phyloP scores from a whole-genome alignment of 2,113 vertebrate species.

The sheep (Ovis aries) region DNA sequence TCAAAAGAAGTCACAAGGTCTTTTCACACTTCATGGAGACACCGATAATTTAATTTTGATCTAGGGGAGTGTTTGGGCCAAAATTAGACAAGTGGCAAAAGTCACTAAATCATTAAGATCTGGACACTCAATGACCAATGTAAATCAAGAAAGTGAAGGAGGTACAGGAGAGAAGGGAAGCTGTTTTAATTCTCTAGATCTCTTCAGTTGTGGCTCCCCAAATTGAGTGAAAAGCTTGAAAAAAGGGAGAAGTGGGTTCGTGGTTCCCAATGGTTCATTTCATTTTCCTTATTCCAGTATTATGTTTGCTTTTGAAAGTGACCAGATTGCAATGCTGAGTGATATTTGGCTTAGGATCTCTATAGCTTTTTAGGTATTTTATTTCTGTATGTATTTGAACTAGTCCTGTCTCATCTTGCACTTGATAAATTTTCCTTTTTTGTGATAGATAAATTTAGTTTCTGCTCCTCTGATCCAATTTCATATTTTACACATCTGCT shows the following conservation, averaged over 20 bases:
- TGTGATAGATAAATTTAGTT: not conserved
- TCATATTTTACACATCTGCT: not conserved
- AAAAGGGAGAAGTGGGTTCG: not conserved
- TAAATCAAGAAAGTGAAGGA: not conserved
- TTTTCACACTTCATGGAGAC: not conserved
- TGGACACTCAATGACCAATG: not conserved
- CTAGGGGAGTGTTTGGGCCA: not conserved
- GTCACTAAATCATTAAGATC: not conserved
- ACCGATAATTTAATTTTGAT: slow-evolving; percentile 23
- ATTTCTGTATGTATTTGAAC: not conserved
- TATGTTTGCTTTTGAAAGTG: not conserved
- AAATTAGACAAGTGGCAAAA: not conserved
- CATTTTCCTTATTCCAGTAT: not conserved
- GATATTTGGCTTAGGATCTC: not conserved
- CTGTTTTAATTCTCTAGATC: not conserved
- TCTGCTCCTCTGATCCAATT: not conserved
- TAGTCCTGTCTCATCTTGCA: not conserved
- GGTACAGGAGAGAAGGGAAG: not conserved
- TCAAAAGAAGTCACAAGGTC: not conserved
- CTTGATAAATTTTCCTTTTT: not conserved
- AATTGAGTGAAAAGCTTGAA: not conserved
- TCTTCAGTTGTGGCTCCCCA: not conserved
- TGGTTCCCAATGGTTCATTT: not conserved
- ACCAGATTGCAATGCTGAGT: not conserved
- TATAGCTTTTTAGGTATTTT: not conserved